A percentile compares a stretch with the other conserved stretches of the same genome.
Conservation (phyloP, 2,797 vertebrate genomes). For the Crax fasciolata region DNA sequence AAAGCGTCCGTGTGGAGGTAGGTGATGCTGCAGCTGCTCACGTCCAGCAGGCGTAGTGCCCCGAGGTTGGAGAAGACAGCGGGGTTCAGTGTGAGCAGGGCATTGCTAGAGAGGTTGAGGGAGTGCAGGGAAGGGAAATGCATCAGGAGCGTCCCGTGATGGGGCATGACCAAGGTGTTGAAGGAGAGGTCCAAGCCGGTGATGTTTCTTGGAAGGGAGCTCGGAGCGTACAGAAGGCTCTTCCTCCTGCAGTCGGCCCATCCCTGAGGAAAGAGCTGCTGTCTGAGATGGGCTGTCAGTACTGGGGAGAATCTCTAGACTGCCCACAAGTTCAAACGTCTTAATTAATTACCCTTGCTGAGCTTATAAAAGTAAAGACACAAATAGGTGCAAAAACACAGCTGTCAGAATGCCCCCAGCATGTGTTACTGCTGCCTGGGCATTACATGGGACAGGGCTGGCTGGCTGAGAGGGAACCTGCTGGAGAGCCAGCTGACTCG, state of each 20-base stretch:
- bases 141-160: constrained; percentile 62
- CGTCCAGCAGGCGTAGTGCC: constrained; percentile 74
- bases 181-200: constrained; percentile 79
- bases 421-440: background rate
- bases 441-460: background rate
- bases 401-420: background rate
- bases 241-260: constrained; percentile 73
- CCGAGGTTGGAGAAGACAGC: constrained; percentile 77
- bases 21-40: constrained; percentile 79
- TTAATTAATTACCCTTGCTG: background rate
- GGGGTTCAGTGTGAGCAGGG: constrained; percentile 82
- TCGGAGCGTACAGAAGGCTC: constrained; percentile 71
- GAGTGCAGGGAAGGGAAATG: constrained; percentile 67
- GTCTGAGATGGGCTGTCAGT: background rate
- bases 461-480: background rate
- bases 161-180: constrained; percentile 75
- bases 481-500: background rate
- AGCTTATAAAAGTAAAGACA: background rate
- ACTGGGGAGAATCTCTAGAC: background rate
- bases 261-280: constrained; percentile 62
- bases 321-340: background rate
- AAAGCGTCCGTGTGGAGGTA: constrained; percentile 62
- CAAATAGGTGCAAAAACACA: background rate
- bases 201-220: constrained; percentile 75
- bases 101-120: constrained; percentile 83